These are phyloP conservation scores for Tor tambroides DNA, from an alignment of 2,113 vertebrate species.

Conservation along the genomic window DNA sequence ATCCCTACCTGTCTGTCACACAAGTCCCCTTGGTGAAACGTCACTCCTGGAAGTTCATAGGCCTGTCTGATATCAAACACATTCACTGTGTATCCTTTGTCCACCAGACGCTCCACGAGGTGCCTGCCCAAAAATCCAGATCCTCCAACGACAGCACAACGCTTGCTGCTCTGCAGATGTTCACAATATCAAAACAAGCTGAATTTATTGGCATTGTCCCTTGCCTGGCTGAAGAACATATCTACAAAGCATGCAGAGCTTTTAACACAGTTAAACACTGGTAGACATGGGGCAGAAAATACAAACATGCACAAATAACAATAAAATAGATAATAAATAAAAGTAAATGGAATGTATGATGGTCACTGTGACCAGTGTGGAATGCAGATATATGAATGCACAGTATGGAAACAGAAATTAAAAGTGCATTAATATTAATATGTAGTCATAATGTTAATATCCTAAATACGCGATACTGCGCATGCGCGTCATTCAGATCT, in stretches of 20 bases:
- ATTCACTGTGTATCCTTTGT: constrained; percentile 83
- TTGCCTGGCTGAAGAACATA: neutral
- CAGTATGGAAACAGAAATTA: neutral
- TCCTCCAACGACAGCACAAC: constrained; percentile 89
- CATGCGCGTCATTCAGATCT: neutral
- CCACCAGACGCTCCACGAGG: constrained; percentile 80
- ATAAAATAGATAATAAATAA: neutral
- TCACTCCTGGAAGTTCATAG: constrained; percentile 78
- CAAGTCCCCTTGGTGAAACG: constrained; percentile 90
- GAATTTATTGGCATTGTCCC: neutral
- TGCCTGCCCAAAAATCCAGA: constrained; percentile 82
- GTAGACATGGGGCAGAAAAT: neutral
- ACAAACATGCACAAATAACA: neutral
- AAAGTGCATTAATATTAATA: neutral
- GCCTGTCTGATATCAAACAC: constrained; percentile 91
- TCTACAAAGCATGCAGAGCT: neutral
- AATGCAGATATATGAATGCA: neutral
- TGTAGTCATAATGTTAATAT: neutral
- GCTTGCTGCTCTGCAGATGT: constrained; percentile 78
- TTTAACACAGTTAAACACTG: neutral
- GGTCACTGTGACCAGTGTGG: neutral
- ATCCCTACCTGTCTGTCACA: constrained; percentile 86
- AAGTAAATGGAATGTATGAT: neutral
- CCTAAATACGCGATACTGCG: neutral
- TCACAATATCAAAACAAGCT: neutral